Evolutionary conservation across 1,140 invertebrate species (phyloP), one percentile per base, ranked within the genome.

Genomic region (Streblospio benedicti): DNA sequence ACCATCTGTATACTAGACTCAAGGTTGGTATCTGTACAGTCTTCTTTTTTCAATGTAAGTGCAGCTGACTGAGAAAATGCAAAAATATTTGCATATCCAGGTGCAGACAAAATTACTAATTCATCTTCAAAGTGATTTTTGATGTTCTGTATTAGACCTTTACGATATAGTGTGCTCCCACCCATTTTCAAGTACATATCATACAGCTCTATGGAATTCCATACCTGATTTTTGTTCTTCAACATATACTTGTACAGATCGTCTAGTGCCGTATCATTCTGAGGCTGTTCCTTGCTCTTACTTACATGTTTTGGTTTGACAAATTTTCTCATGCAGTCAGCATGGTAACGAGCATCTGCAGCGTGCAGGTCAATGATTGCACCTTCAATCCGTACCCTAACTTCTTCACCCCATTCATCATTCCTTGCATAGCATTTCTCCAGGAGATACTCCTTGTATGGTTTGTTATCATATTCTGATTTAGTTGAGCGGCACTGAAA

Each of bases 401-500:
- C n/a, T n/a, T n/a, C n/a, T n/a, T n/a, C n/a, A n/a, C n/a, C n/a
- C n/a, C n/a, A n/a, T n/a, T n/a, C n/a, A n/a, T n/a, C n/a, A n/a
- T n/a, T n/a, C 27, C 49, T 20, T 3, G 49, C 49, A 28, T 51
- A n/a, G 49, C 27, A 1, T 28, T 51, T 51, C 49, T 51, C 49
- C n/a, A 51, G 27, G 23, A 51, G 31, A 25, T 20, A 51, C 49
- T 27, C 49, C 31, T 28, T 20, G 49, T 51, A 51, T n/a, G 1
- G 0, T 51, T 51, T 20, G 31, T 28, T 16, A 28, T 16, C 18
- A 28, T 5, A 28, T 28, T 5, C 49, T 51, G 49, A 20, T 27
- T 28, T 20, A 51, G 49, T 51, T 27, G 49, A 51, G 25, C 49
- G 49, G 49, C 49, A 51, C 49, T 27, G 5, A 16, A 27, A 51